phyloP scores from a whole-genome alignment of 2,888 invertebrate species.

The Macropis europaea region DNA sequence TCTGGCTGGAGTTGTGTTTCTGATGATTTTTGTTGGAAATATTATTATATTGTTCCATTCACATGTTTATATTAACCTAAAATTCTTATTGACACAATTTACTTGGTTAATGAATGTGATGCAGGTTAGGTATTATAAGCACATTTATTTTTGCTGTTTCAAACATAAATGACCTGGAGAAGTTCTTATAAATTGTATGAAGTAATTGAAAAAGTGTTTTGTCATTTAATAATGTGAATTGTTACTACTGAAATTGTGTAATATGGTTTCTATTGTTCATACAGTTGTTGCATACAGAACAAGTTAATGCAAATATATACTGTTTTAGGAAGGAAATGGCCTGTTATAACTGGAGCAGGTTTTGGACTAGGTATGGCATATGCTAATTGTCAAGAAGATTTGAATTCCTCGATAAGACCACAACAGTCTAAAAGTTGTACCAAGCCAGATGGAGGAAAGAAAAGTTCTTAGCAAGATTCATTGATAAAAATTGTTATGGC shows the following conservation, averaged over 20 bases:
- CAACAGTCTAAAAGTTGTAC: slow-evolving; percentile 52
- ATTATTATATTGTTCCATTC: neutral
- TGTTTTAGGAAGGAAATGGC: slow-evolving; percentile 89
- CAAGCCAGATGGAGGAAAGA: slow-evolving; percentile 58
- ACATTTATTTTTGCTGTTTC: neutral
- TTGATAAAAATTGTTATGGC: slow-evolving; percentile 43
- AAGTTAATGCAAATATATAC: neutral
- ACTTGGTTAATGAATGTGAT: neutral
- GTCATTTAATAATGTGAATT: neutral
- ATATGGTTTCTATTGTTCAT: too few relatives aligned
- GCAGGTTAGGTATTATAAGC: slow-evolving; percentile 14
- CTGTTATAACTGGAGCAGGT: slow-evolving; percentile 92
- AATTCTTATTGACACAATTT: neutral
- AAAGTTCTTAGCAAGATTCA: slow-evolving; percentile 40
- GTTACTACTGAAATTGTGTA: too few relatives aligned
- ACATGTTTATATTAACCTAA: neutral
- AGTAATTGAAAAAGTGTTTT: too few relatives aligned
- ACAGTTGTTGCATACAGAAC: neutral
- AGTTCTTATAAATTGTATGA: too few relatives aligned
- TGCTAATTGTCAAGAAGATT: slow-evolving; percentile 90
- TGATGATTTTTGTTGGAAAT: neutral
- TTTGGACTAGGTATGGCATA: slow-evolving; percentile 95
- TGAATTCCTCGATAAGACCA: slow-evolving; percentile 78
- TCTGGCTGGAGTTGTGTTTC: neutral
- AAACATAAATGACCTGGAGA: too few relatives aligned